Evolutionary conservation across 1,140 invertebrate genomes (phyloP), one percentile per base, ranked within the genome.

Genomic region (Euura lappo): DNA sequence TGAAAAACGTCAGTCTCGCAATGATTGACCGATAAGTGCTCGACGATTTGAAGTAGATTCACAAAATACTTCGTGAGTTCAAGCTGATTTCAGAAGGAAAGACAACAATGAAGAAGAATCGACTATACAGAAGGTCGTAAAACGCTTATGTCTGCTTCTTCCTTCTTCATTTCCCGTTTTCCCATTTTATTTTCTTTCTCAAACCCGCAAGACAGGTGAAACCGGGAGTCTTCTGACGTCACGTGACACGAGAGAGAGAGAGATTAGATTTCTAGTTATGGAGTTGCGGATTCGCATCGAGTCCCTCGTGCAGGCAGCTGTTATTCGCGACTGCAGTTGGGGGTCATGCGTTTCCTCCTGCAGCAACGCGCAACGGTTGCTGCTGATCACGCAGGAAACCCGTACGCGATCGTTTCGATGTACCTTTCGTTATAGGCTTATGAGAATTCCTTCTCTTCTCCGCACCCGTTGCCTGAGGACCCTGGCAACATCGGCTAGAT

Each of bases 221-320:
- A 79, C 76, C 71, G 70, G 72, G 75, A 74, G 69, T 69, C 74
- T 69, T 68, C 66, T 72, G 70, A 72, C 78, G 77, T 78, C 76
- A 75, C 78, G 75, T 73, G 74, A 76, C 28, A 28, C 28, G 28
- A 28, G 28, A 28, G 76, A 71, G 72, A 28, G 78, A 79, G 79
- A 81, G 78, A 81, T 81, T 77, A 70, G 75, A 79, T 81, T 81
- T 83, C 78, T 81, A 77, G 74, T 71, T 75, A 79, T 69, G 60
- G 51, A 60, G 8, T 11, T 8, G 51, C 51, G 51, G 51, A 28
- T 28, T 28, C 51, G 13, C 51, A 5, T 60, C 51, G 51, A n/a
- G 51, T 60, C 13, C 51, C 13, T n/a, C 28, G 28, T 28, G 28
- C 8, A 6, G 51, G 51, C 51, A 60, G 51, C 51, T 60, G 51